A percentile compares a stretch with the other conserved stretches of the same genome.
Evolutionary conservation across 2,888 invertebrate species (phyloP).

Genomic region (Nasonia oneida): DNA sequence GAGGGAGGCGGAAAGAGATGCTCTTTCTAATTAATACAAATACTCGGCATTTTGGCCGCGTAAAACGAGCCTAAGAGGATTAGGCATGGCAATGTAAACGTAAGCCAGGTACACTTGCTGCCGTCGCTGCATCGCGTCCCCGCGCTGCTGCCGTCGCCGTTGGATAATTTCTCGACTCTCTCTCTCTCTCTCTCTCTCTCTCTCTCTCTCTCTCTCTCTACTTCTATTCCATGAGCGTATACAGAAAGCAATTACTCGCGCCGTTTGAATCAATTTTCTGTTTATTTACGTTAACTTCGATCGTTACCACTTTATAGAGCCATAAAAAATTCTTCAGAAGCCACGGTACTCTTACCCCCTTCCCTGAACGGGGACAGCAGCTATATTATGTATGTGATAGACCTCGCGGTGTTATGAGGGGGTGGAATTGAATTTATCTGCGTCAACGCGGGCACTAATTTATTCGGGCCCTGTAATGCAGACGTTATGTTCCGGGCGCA

Average conservation of each 20-base stretch:
- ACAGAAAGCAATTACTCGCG: constrained; percentile 41
- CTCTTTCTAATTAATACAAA: constrained; percentile 66
- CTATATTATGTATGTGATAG: background rate
- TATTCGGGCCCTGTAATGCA: constrained; percentile 40
- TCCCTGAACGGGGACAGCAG: background rate
- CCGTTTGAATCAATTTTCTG: constrained; percentile 52
- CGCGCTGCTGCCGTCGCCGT: background rate
- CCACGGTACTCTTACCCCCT: background rate
- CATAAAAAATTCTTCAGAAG: constrained; percentile 47
- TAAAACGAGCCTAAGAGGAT: constrained; percentile 67
- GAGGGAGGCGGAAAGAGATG: constrained; percentile 36
- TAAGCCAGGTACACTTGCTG: constrained; percentile 27
- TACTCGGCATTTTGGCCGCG: constrained; percentile 61
- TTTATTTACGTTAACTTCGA: constrained; percentile 48
- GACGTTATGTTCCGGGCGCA: constrained; percentile 11
- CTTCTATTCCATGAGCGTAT: background rate
- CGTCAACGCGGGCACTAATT: constrained; percentile 25
- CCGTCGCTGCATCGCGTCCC: background rate
- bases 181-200: constrained; percentile 8
- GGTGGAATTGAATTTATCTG: constrained; percentile 42
- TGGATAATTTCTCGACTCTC: constrained; percentile 26
- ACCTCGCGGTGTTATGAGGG: background rate
- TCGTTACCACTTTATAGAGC: constrained; percentile 49
- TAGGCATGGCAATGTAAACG: constrained; percentile 63
- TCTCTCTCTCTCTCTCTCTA: background rate